phyloP scores from a whole-genome alignment of 2,113 vertebrate genomes.

The Symphodus melops region DNA sequence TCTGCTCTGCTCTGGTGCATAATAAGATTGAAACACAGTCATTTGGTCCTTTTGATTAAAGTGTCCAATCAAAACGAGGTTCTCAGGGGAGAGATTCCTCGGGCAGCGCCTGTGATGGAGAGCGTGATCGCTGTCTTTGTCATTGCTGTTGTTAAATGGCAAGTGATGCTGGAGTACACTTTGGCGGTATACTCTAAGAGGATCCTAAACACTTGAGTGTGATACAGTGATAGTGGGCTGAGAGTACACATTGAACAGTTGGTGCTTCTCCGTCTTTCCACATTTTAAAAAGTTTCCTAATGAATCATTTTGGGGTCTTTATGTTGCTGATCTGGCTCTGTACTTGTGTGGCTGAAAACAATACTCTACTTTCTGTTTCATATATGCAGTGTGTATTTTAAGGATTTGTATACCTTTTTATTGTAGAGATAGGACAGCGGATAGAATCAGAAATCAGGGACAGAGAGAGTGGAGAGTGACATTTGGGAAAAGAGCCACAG shows the following conservation, averaged over 20 bases:
- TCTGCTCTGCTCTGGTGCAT: slow-evolving; percentile 54
- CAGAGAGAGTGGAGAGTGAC: no score
- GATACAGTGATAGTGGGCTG: slow-evolving; percentile 22
- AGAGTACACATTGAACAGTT: slow-evolving; percentile 51
- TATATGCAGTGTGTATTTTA: no score
- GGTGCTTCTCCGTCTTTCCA: background rate
- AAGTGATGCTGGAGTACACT: slow-evolving; percentile 43
- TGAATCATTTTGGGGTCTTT: slow-evolving; percentile 4
- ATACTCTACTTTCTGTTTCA: no score
- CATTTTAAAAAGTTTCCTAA: slow-evolving; percentile 17
- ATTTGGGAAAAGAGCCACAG: no score
- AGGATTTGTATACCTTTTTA: no score
- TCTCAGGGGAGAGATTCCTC: slow-evolving; percentile 54
- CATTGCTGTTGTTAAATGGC: slow-evolving; percentile 66
- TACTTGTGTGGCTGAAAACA: no score
- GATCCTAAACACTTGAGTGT: slow-evolving; percentile 49
- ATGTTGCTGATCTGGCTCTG: no score
- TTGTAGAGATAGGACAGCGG: no score
- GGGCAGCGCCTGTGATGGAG: slow-evolving; percentile 42
- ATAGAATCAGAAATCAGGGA: no score
- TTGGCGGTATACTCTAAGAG: slow-evolving; percentile 32
- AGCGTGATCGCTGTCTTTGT: slow-evolving; percentile 49
- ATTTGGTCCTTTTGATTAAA: slow-evolving; percentile 69
- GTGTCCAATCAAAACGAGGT: slow-evolving; percentile 71
- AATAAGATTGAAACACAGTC: slow-evolving; percentile 71